Percentiles rank a stretch among this genome's conserved stretches.
Conservation (phyloP, 2,888 invertebrate species). For the Brachyptera risi region DNA sequence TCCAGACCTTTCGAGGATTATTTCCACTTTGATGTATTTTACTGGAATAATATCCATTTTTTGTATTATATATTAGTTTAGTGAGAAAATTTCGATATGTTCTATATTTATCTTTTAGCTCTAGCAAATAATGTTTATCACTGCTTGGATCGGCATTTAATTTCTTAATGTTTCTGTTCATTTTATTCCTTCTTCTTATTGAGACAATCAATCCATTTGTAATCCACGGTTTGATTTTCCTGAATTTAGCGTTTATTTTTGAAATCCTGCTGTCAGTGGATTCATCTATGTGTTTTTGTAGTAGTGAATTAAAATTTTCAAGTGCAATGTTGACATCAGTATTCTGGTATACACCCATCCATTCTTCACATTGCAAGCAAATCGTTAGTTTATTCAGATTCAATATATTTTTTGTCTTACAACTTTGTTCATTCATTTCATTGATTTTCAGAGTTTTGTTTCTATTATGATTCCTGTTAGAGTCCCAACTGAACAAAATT, state of each 20-base stretch:
- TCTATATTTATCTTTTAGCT: not conserved
- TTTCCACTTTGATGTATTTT: not conserved
- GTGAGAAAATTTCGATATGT: not conserved
- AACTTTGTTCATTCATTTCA: no score
- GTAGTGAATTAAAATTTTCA: not conserved
- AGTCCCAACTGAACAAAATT: no score
- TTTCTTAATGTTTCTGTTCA: not conserved
- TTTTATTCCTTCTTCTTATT: not conserved
- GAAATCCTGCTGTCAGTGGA: not conserved
- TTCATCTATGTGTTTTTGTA: not conserved
- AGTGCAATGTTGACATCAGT: not conserved
- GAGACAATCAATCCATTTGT: not conserved
- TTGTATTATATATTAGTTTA: not conserved
- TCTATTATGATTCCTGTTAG: no score
- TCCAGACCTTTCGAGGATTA: not conserved
- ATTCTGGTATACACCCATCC: not conserved
- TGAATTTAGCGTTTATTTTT: no score
- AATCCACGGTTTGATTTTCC: not conserved
- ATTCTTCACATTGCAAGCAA: not conserved
- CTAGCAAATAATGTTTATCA: not conserved
- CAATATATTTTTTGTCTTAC: not conserved
- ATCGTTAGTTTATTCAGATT: not conserved
- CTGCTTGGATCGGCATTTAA: not conserved
- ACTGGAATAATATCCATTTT: not conserved
- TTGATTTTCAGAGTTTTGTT: no score